phyloP scores from a whole-genome alignment of 2,797 vertebrate species.

The Gouania willdenowi region DNA sequence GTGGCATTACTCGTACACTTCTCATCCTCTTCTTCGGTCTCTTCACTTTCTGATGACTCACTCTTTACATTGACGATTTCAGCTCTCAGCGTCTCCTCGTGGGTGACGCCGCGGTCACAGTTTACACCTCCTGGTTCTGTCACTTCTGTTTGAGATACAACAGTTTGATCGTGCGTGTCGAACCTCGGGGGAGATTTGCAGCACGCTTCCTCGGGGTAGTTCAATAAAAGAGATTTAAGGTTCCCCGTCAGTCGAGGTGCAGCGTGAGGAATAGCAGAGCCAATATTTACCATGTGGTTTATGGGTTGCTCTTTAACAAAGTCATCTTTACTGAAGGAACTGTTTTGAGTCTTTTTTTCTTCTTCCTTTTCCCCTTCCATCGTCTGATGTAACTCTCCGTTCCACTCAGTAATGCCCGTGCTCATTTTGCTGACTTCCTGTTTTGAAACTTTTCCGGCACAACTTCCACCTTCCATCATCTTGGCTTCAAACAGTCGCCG shows the following conservation, averaged over 20 bases:
- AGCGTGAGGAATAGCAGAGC: constrained; percentile 3
- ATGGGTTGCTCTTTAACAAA: constrained; percentile 33
- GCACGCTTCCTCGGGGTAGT: constrained; percentile 2
- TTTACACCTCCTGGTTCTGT: not conserved
- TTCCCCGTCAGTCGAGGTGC: not conserved
- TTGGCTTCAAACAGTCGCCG: constrained; percentile 86
- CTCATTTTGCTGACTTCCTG: constrained; percentile 13
- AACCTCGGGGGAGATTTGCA: constrained; percentile 3
- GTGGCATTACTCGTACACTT: constrained; percentile 49
- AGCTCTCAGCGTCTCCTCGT: constrained; percentile 59
- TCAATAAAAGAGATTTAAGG: constrained; percentile 13
- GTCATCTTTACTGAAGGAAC: too few relatives aligned
- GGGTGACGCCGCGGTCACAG: constrained; percentile 24
- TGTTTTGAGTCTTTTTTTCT: too few relatives aligned
- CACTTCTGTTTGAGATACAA: not conserved
- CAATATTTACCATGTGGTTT: constrained; percentile 31
- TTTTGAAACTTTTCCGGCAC: constrained; percentile 23
- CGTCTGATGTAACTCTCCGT: constrained; percentile 2
- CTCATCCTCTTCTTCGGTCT: constrained; percentile 61
- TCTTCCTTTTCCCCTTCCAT: constrained; percentile 24
- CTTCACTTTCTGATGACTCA: constrained; percentile 81
- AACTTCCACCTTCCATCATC: constrained; percentile 53
- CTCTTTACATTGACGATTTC: constrained; percentile 77
- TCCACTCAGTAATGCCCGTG: constrained; percentile 19
- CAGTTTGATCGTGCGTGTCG: constrained; percentile 2